Percentiles rank a stretch among this genome's conserved stretches.
These are phyloP conservation scores for Pyrrhia umbra DNA, from an alignment of 2,888 invertebrate genomes.

Conservation along the genomic window DNA sequence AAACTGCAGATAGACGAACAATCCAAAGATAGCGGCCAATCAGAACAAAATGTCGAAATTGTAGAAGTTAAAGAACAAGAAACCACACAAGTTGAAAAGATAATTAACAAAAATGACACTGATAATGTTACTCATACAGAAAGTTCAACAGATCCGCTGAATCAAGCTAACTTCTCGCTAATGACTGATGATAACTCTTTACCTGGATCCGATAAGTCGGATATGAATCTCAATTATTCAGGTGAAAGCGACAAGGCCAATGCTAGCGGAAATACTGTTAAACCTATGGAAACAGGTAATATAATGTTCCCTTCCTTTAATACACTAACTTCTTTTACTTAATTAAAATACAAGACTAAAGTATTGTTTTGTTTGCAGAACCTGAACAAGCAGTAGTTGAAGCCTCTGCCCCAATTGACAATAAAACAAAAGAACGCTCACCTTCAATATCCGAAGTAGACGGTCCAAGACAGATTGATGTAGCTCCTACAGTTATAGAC, in stretches of 20 bases:
- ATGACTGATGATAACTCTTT: slow-evolving; percentile 84
- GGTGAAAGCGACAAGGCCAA: slow-evolving; percentile 67
- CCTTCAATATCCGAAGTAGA: slow-evolving; percentile 20
- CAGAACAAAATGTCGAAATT: slow-evolving; percentile 35
- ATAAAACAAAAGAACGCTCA: slow-evolving; percentile 4
- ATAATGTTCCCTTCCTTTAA: background rate
- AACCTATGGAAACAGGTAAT: slow-evolving; percentile 48
- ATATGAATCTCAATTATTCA: slow-evolving; percentile 76
- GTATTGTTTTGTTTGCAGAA: slow-evolving; percentile 38
- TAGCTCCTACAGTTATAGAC: background rate
- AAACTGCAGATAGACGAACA: slow-evolving; percentile 67
- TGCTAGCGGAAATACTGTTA: slow-evolving; percentile 43
- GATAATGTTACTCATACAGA: slow-evolving; percentile 33
- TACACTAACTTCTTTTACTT: background rate
- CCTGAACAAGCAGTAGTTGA: slow-evolving; percentile 26
- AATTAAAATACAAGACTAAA: background rate
- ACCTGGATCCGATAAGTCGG: slow-evolving; percentile 72
- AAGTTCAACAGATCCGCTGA: slow-evolving; percentile 68
- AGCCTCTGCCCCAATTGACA: slow-evolving; percentile 18
- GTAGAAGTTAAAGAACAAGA: slow-evolving; percentile 32
- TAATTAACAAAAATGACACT: slow-evolving; percentile 23
- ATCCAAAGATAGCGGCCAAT: slow-evolving; percentile 21
- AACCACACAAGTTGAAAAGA: slow-evolving; percentile 14
- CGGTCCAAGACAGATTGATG: slow-evolving; percentile 15
- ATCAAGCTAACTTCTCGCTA: slow-evolving; percentile 77